Evolutionary conservation across 1,140 invertebrate genomes (phyloP).

Genomic region (Scaptodrosophila lebanonensis): DNA sequence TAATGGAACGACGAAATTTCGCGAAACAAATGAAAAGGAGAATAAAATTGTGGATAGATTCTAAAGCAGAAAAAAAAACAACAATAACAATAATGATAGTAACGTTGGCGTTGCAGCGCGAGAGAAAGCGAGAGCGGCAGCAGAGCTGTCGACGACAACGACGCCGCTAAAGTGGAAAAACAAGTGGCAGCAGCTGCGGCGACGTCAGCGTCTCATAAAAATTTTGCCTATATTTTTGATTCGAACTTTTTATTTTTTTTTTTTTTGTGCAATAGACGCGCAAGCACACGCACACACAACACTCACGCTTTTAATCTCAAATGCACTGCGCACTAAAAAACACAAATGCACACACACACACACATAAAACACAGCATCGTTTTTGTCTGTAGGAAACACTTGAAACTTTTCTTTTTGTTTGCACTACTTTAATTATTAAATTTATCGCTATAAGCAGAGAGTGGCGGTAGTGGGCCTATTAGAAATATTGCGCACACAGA

Average conservation of each 20-base stretch:
- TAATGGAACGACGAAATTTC: too few relatives aligned
- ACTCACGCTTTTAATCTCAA: not conserved
- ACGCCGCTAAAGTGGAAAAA: conserved; percentile 46
- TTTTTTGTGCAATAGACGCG: not conserved
- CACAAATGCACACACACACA: not conserved
- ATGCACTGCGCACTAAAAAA: not conserved
- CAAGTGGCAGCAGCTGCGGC: conserved; percentile 30
- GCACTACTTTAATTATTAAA: not conserved
- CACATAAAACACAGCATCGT: too few relatives aligned
- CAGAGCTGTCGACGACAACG: conserved; percentile 5
- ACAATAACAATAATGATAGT: conserved; percentile 11
- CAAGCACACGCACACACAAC: too few relatives aligned
- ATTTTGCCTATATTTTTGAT: conserved; percentile 25
- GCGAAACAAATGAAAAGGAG: too few relatives aligned
- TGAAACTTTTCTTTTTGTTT: too few relatives aligned
- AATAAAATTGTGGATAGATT: too few relatives aligned
- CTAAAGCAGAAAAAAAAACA: conserved; percentile 5
- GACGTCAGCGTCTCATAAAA: conserved; percentile 18
- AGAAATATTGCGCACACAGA: conserved; percentile 28
- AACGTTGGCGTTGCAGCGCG: conserved; percentile 29
- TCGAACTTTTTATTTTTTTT: conserved; percentile 9
- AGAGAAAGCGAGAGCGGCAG: conserved; percentile 24
- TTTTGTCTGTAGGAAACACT: too few relatives aligned
- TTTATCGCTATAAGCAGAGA: conserved; percentile 8
- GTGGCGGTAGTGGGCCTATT: conserved; percentile 26